Evolutionary conservation across 2,797 vertebrate genomes (phyloP), one percentile per base, ranked within the genome.

Genomic region (Gymnoscopelus microlampas): DNA sequence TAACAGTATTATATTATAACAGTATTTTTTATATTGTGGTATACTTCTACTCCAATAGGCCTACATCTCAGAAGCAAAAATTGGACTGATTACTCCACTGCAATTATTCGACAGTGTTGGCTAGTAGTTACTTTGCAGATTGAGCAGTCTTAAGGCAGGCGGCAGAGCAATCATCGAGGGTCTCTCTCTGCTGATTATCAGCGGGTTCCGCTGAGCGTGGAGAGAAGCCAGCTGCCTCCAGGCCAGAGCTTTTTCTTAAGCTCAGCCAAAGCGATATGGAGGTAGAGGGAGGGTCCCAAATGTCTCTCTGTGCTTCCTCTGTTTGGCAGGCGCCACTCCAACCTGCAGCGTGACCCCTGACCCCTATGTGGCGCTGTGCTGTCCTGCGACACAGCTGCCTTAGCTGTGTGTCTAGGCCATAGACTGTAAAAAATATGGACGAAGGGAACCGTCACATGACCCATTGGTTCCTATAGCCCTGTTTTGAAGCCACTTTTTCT

Each of bases 151-250:
- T 72, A 71, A 29, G 69, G 86, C 78, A 79, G 26, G 81, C 81
- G 77, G 78, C 85, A 78, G 82, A 84, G 82, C 80, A 86, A 89
- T 89, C 85, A 88, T 87, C 87, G 75, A 85, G 87, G 88, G 85
- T 86, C 83, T 91, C 89, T 88, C 89, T 87, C 82, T 88, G 86
- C 87, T 76, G 87, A 89, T 90, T 85, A 90, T 89, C 88, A 87
- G 76, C 69, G 56, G 35, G 60, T 87, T 86, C 78, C n/a, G 59
- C 85, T 82, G 78, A 83, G 88, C 69, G 83, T 83, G 83, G 87
- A 88, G 85, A 66, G 78, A 76, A 85, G 89, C 86, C 88, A 90
- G 86, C 87, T 85, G 85, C 85, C 84, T 78, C 79, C 76, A 77
- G 87, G 88, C 86, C 79, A 71, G 56, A 70, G 78, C 79, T 80